These are phyloP conservation scores for Nycteola revayana DNA, from an alignment of 2,888 invertebrate genomes.

Conservation along the genomic window DNA sequence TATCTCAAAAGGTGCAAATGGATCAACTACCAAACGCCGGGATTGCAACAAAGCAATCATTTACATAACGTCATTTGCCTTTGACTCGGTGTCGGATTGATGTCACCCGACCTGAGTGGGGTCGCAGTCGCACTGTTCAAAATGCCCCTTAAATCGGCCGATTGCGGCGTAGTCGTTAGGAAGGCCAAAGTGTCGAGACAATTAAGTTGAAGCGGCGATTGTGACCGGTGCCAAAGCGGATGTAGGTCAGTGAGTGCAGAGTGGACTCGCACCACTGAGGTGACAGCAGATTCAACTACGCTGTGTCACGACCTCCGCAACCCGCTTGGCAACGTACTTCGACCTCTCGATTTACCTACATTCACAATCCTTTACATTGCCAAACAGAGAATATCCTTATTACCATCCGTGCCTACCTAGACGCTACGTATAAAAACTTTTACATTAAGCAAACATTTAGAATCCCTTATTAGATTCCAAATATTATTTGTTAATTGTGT, in stretches of 20 bases:
- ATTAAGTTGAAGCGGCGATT: constrained; percentile 81
- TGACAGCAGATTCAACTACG: constrained; percentile 54
- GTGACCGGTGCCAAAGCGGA: constrained; percentile 80
- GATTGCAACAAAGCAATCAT: constrained; percentile 55
- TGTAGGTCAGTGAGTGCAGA: constrained; percentile 75
- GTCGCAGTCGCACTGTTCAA: constrained; percentile 51
- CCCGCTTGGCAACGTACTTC: constrained; percentile 56
- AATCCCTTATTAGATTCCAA: too few relatives aligned
- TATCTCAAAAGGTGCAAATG: constrained; percentile 46
- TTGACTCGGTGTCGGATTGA: constrained; percentile 51
- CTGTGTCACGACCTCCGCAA: constrained; percentile 53
- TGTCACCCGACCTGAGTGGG: constrained; percentile 52
- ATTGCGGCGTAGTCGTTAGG: constrained; percentile 79
- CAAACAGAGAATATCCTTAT: too few relatives aligned
- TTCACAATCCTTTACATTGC: too few relatives aligned
- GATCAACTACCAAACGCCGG: constrained; percentile 58
- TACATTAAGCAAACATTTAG: too few relatives aligned
- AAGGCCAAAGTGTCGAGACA: constrained; percentile 79
- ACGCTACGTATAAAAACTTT: too few relatives aligned
- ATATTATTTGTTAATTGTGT: too few relatives aligned
- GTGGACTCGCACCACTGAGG: constrained; percentile 70
- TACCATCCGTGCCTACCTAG: too few relatives aligned
- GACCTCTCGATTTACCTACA: not conserved
- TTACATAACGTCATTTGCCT: constrained; percentile 64
- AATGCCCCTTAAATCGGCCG: constrained; percentile 74